A percentile compares a stretch with the other conserved stretches of the same genome.
phyloP scores from a whole-genome alignment of 2,113 vertebrate species.

The Callithrix jacchus region DNA sequence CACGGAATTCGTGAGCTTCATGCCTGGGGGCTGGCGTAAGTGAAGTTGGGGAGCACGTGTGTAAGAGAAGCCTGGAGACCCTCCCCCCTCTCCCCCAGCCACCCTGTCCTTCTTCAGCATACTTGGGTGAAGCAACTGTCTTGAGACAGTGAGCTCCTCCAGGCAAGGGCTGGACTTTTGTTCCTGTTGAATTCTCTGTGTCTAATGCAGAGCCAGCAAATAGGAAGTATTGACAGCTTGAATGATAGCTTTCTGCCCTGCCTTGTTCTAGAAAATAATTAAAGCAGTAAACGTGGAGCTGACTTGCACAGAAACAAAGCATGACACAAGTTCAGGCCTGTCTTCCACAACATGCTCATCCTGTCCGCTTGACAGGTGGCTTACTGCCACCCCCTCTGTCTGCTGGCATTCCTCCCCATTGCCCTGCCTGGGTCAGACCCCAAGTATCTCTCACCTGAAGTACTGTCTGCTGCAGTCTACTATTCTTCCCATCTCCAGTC shows the following conservation, averaged over 20 bases:
- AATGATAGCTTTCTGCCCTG: not conserved
- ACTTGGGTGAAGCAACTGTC: not conserved
- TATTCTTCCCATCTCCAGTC: not conserved
- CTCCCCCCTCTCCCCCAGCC: accelerated
- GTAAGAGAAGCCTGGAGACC: not conserved
- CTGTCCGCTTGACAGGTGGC: not conserved
- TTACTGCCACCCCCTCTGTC: not conserved
- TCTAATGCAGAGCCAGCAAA: not conserved
- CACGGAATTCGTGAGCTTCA: not conserved
- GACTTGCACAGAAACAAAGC: not conserved
- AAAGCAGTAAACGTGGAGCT: not conserved
- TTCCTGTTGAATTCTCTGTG: not conserved
- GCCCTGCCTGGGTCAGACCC: not conserved
- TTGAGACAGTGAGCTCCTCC: not conserved
- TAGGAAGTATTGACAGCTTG: not conserved
- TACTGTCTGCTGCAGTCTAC: not conserved
- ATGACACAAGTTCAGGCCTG: not conserved
- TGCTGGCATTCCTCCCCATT: not conserved
- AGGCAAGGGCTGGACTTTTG: accelerated
- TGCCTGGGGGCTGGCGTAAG: not conserved
- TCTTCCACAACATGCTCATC: not conserved
- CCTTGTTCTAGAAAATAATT: not conserved
- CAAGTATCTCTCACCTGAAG: not conserved
- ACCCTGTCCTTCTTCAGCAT: not conserved
- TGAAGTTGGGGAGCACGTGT: not conserved